These are phyloP conservation scores for Brachionus plicatilis DNA, from an alignment of 1,140 invertebrate genomes.

Conservation along the genomic window DNA sequence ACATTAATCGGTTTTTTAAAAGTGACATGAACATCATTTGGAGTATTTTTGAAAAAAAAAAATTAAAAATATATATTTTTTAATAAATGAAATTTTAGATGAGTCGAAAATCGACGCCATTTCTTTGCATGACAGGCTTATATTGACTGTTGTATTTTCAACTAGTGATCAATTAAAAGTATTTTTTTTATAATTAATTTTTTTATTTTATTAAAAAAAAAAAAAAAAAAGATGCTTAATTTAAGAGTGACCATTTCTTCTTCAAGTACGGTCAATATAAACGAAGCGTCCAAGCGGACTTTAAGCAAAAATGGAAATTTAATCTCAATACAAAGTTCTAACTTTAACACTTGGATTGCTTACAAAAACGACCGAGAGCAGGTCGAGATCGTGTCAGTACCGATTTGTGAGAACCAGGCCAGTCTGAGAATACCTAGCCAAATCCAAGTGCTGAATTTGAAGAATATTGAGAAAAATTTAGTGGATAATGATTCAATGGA, in stretches of 20 bases:
- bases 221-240: background rate
- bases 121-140: background rate
- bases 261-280: background rate
- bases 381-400: background rate
- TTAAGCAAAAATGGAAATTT: background rate
- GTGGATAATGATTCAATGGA: background rate
- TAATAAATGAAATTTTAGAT: background rate
- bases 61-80: background rate
- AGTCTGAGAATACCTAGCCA: background rate
- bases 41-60: background rate
- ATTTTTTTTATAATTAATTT: background rate
- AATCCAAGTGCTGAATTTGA: background rate
- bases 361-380: slow-evolving; percentile 1
- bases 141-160: background rate
- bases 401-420: background rate
- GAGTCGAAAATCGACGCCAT: slow-evolving; percentile 8
- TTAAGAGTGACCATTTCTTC: background rate
- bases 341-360: slow-evolving; percentile 23
- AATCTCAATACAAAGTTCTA: background rate
- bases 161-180: slow-evolving; percentile 11
- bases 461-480: background rate
- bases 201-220: background rate
- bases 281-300: background rate
- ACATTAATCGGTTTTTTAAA: background rate
- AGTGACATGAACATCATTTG: background rate